Evolutionary conservation across 2,888 invertebrate genomes (phyloP).

Genomic region (Tridacna crocea): DNA sequence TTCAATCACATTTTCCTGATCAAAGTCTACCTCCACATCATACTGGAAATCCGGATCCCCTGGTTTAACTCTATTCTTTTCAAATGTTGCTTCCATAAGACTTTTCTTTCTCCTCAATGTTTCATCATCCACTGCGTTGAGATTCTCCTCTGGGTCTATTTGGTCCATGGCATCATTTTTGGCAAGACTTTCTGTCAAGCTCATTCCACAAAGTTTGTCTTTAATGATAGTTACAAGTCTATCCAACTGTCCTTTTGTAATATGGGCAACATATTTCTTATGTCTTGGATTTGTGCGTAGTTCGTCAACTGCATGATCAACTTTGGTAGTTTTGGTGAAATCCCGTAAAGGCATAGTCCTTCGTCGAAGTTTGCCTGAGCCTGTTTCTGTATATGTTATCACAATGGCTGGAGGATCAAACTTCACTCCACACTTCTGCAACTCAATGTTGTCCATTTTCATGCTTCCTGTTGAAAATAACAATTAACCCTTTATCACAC

Average conservation of each 20-base stretch:
- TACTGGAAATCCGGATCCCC: slow-evolving; percentile 85
- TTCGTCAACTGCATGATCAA: slow-evolving; percentile 81
- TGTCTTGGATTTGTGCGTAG: slow-evolving; percentile 82
- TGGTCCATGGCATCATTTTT: slow-evolving; percentile 82
- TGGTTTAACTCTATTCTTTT: slow-evolving; percentile 84
- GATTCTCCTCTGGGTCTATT: slow-evolving; percentile 85
- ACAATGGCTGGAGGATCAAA: slow-evolving; percentile 83
- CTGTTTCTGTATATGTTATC: slow-evolving; percentile 78
- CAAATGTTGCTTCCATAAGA: slow-evolving; percentile 85
- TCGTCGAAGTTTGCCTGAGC: slow-evolving; percentile 79
- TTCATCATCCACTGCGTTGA: slow-evolving; percentile 84
- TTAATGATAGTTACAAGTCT: slow-evolving; percentile 85
- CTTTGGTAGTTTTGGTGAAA: slow-evolving; percentile 83
- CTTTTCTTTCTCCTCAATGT: slow-evolving; percentile 84
- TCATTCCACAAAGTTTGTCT: slow-evolving; percentile 84
- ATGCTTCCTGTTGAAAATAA: slow-evolving; percentile 36
- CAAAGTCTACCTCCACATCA: slow-evolving; percentile 85
- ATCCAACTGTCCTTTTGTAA: slow-evolving; percentile 84
- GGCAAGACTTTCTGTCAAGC: slow-evolving; percentile 83
- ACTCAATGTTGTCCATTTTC: slow-evolving; percentile 62
- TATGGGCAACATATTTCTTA: slow-evolving; percentile 79
- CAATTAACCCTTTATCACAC: neutral
- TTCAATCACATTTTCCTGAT: slow-evolving; percentile 73
- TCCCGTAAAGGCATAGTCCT: slow-evolving; percentile 85
- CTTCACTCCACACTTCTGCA: slow-evolving; percentile 83